phyloP scores from a whole-genome alignment of 2,888 invertebrate genomes.

The Herminia tarsipennalis region DNA sequence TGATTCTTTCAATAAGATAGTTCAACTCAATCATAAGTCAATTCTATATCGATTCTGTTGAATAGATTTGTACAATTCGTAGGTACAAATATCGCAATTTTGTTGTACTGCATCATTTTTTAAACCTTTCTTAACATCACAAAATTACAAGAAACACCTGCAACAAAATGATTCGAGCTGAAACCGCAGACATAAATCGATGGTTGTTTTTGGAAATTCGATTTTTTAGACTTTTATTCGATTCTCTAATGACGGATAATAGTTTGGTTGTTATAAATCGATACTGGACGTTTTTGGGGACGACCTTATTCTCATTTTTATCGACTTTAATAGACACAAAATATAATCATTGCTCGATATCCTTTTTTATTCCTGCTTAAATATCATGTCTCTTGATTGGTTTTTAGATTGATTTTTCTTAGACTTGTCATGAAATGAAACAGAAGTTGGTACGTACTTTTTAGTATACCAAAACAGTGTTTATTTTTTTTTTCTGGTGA shows the following conservation, averaged over 20 bases:
- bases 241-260: constrained; percentile 62
- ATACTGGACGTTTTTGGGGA: constrained; percentile 42
- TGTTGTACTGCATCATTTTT: constrained; percentile 20
- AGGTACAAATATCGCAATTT: constrained; percentile 21
- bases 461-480: not conserved
- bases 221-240: constrained; percentile 59
- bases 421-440: not conserved
- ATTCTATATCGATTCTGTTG: too few species aligned
- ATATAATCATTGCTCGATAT: constrained; percentile 18
- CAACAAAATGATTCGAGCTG: constrained; percentile 50
- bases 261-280: constrained; percentile 45
- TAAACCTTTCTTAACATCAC: constrained; percentile 27
- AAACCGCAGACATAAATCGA: constrained; percentile 69
- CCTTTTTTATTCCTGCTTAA: constrained; percentile 19
- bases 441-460: too few species aligned
- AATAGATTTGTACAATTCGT: constrained; percentile 8
- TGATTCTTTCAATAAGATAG: too few species aligned
- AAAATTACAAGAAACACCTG: constrained; percentile 48
- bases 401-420: constrained; percentile 9
- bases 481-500: not conserved
- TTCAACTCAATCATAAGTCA: too few species aligned
- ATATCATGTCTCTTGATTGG: constrained; percentile 8
- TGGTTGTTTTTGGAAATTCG: constrained; percentile 62
- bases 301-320: constrained; percentile 45
- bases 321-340: constrained; percentile 36